Base-by-base conservation (phyloP, 1,140 invertebrate species). In the Aphelenchoides besseyi region DNA sequence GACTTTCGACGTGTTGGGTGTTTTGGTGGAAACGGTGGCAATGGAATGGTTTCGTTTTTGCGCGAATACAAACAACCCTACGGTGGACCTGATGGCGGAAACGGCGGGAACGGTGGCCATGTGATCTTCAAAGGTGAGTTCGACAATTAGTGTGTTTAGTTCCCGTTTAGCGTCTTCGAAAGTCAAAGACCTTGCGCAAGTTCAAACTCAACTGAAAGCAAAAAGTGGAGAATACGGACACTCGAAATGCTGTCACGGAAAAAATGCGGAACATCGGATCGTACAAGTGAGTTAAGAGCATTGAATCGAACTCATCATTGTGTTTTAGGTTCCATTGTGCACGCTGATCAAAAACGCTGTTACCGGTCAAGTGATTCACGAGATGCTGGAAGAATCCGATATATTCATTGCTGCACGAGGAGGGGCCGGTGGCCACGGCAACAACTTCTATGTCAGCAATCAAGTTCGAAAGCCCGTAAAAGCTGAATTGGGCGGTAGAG, bases 101-200 rank as follows among this genome's bases (percentile, higher is more conserved):
- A 98, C 87, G 96, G 95, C 9, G 96, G 96, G 0, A 89, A 94
- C 83, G 96, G 96, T n/a, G 95, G 92, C 0, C 95, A 91, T 64
- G 67, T 98, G 1, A 89, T 98, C 59, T 92, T 97, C 79, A 71
- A 85, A 91, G 87, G 90, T 90, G 82, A 68, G 32, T 63, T 36
- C 3, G 0, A 55, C 0, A 3, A 12, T 2, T 3, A 23, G 30
- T 36, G 18, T 32, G 16, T 66, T 33, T 29, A n/a, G n/a, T 28
- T 30, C n/a, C n/a, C 2, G 12, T 85, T 85, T 28, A 75, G 74
- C 28, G 72, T 81, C 71, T 71, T 77, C 66, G 78, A 74, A 77
- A 74, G 73, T 69, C 73, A 64, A 41, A 16, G 71, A 80, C 62
- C 52, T 80, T 9, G 67, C 68, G 9, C 67, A 66, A 29, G 29